A percentile compares a stretch with the other conserved stretches of the same genome.
phyloP scores from a whole-genome alignment of 1,140 invertebrate genomes.

The Aphaenogaster rudis region DNA sequence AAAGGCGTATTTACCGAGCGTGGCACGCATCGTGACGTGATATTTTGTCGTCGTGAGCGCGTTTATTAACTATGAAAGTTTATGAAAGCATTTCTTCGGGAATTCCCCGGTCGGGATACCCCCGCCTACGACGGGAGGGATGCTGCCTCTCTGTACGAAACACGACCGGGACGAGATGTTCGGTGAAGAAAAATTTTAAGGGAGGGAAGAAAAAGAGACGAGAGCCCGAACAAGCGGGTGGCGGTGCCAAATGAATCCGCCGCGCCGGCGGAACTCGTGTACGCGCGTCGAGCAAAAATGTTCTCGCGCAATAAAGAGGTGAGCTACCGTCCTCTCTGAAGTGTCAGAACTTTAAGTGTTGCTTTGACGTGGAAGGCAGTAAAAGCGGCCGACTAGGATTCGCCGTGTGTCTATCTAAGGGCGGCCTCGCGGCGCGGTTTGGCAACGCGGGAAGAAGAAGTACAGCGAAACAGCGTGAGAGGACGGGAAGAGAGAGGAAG shows the following conservation, averaged over 20 bases:
- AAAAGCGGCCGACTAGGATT: constrained; percentile 56
- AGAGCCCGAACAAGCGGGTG: not conserved
- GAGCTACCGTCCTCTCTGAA: constrained; percentile 48
- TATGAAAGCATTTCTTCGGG: constrained; percentile 28
- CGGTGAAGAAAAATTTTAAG: constrained; percentile 40
- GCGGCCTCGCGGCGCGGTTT: constrained; percentile 16
- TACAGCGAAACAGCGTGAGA: not conserved
- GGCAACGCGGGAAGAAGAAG: constrained; percentile 5
- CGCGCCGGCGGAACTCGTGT: constrained; percentile 18
- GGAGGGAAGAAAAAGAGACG: not conserved
- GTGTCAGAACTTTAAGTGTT: constrained; percentile 73
- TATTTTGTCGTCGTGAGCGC: not conserved
- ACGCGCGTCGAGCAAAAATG: constrained; percentile 46
- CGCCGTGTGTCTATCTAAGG: constrained; percentile 19
- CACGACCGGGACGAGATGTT: constrained; percentile 23
- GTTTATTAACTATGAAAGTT: constrained; percentile 55
- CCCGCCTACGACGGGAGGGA: not conserved
- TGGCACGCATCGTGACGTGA: constrained; percentile 12
- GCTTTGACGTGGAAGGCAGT: constrained; percentile 70
- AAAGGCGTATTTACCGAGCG: constrained; percentile 6
- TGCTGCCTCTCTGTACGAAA: not conserved
- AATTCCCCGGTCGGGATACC: constrained; percentile 9
- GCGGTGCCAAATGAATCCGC: constrained; percentile 56
- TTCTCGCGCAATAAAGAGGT: constrained; percentile 70
- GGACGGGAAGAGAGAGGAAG: constrained; percentile 14